phyloP scores from a whole-genome alignment of 2,113 vertebrate genomes.

The Haplotaxodon microlepis region DNA sequence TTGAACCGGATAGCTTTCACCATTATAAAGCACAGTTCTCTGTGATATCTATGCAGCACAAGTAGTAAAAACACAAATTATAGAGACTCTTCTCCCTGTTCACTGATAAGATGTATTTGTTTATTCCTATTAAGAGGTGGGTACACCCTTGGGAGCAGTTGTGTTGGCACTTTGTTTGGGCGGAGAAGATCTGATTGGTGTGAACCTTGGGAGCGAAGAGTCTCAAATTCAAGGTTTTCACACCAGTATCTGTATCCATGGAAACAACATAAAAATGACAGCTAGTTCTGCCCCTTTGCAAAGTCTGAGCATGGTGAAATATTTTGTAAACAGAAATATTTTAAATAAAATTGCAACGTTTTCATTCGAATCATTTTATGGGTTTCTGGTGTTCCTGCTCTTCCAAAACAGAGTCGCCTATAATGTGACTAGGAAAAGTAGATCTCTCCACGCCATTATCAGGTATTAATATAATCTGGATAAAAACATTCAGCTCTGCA shows the following conservation, averaged over 20 bases:
- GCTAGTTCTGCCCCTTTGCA: not conserved
- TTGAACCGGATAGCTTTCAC: not conserved
- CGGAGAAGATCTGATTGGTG: not conserved
- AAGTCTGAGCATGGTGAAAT: not conserved
- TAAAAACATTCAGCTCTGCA: not conserved
- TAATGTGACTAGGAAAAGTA: not conserved
- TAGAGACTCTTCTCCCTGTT: not conserved
- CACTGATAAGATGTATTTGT: not conserved
- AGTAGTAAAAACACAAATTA: not conserved
- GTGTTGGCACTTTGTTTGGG: not conserved
- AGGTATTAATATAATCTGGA: conserved; percentile 2
- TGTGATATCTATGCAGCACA: not conserved
- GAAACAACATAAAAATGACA: conserved; percentile 3
- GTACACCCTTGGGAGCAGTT: not conserved
- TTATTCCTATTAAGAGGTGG: not conserved
- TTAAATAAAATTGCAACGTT: not conserved
- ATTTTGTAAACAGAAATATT: not conserved
- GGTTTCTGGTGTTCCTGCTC: not conserved
- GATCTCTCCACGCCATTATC: not conserved
- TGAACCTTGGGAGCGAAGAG: not conserved
- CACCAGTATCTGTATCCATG: not conserved
- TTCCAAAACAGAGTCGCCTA: not conserved
- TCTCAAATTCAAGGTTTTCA: not conserved
- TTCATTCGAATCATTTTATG: not conserved
- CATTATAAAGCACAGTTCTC: not conserved